Evolutionary conservation across 2,113 vertebrate genomes (phyloP).

Genomic region (Coptodon rendalli): DNA sequence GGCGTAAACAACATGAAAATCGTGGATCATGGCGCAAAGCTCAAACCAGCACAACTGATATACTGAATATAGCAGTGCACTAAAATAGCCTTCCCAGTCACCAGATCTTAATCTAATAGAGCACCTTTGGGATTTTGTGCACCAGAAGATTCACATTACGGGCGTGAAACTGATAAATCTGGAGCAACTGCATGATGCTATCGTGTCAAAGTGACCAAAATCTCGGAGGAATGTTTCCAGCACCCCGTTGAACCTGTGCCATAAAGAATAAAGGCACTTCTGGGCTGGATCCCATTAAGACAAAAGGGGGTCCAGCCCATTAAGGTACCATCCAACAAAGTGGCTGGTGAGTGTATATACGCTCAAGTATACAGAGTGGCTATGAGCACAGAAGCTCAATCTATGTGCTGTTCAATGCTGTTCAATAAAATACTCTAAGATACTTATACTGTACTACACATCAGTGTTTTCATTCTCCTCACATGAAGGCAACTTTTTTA

Average conservation of each 20-base stretch:
- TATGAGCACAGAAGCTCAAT: not conserved
- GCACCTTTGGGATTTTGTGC: not conserved
- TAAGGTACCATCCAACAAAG: not conserved
- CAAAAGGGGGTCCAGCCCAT: not conserved
- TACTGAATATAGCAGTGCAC: not conserved
- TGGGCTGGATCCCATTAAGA: not conserved
- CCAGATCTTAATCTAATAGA: not conserved
- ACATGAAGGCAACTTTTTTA: not conserved
- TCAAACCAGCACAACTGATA: not conserved
- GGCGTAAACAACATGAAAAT: not conserved
- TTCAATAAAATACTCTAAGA: not conserved
- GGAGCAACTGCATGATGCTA: not conserved
- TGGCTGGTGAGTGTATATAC: not conserved
- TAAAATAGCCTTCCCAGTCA: not conserved
- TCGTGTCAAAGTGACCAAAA: not conserved
- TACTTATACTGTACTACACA: not conserved
- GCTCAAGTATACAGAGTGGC: not conserved
- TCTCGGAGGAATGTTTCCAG: not conserved
- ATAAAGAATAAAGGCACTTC: not conserved
- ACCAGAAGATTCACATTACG: not conserved
- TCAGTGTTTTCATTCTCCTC: not conserved
- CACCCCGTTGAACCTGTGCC: accelerated
- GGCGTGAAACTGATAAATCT: not conserved
- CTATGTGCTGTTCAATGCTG: not conserved
- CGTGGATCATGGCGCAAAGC: not conserved